Base-by-base conservation (phyloP, 2,797 vertebrate species). In the Calcarius lapponicus region DNA sequence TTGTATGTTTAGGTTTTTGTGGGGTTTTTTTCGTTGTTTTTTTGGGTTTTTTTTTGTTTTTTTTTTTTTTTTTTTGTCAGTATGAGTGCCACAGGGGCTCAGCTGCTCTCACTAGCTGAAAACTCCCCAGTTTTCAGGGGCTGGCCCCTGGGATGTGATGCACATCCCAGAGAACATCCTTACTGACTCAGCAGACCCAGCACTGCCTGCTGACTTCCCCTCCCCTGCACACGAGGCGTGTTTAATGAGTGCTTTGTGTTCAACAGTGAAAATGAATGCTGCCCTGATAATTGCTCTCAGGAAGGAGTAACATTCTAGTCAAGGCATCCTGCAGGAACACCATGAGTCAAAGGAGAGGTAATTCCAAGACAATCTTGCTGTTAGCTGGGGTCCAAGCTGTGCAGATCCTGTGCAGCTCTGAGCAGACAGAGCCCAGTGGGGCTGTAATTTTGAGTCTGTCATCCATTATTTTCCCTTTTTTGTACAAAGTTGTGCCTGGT, bases 281-380 rank as follows among this genome's bases (percentile, higher is more conserved):
- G 86, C 71, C 71, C 80, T 76, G 62, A 18, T 92, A 96, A 91
- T 66, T 82, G 86, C 26, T 92, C 80, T 84, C 73, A 21, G 88
- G 85, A 92, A 95, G 86, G 72, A 86, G 86, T 15, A 57, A 43
- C 62, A 26, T 80, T 73, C 43, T 6, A 81, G 73, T 61, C 92
- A 86, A 78, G 80, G 87, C 42, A 0, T 90, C 92, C 88, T 83
- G 80, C 90, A 95, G 96, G 88, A 90, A 19, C 72, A 66, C 57
- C 56, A 14, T 73, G 92, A 96, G 91, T 96, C 89, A 96, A 87
- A 86, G 38, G 19, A 92, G 70, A 93, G 48, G 94, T 75, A 93
- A 92, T 93, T 94, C 83, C 80, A 84, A 75, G 66, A 56, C 83
- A 84, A 67, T 93, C 83, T 75, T 57, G 47, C 85, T 81, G 62